Conservation (phyloP, 2,888 invertebrate genomes). For the Tetrapedia diversipes region DNA sequence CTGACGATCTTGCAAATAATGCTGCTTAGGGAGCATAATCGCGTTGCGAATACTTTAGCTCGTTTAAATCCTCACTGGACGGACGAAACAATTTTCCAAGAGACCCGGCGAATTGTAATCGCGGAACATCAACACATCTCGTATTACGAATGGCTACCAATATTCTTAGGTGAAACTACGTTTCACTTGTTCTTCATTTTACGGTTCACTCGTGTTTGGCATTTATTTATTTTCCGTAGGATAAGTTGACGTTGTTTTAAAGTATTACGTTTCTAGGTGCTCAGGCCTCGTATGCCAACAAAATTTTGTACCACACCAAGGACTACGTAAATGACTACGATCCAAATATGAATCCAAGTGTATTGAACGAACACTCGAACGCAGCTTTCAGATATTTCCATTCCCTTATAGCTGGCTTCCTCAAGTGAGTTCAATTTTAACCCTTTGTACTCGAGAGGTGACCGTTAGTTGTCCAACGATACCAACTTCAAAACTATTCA, state of each 20-base stretch:
- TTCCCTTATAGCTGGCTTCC: slow-evolving; percentile 87
- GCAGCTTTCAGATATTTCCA: slow-evolving; percentile 91
- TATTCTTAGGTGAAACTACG: slow-evolving; percentile 87
- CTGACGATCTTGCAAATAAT: slow-evolving; percentile 89
- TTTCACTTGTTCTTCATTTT: too few species aligned
- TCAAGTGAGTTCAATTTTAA: slow-evolving; percentile 85
- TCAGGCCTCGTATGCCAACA: slow-evolving; percentile 86
- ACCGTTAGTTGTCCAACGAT: too few species aligned
- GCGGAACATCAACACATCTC: slow-evolving; percentile 91
- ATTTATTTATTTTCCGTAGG: too few species aligned
- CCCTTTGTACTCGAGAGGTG: too few species aligned
- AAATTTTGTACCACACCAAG: slow-evolving; percentile 86
- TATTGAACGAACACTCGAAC: slow-evolving; percentile 88
- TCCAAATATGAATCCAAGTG: slow-evolving; percentile 86
- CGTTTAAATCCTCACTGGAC: slow-evolving; percentile 89
- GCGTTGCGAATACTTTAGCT: slow-evolving; percentile 86
- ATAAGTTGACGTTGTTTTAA: too few species aligned
- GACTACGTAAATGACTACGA: slow-evolving; percentile 88
- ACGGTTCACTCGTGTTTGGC: too few species aligned
- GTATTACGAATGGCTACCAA: slow-evolving; percentile 92
- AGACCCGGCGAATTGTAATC: slow-evolving; percentile 88
- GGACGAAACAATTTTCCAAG: slow-evolving; percentile 89
- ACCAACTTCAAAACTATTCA: too few species aligned
- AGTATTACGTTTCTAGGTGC: slow-evolving; percentile 80
- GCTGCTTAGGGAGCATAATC: slow-evolving; percentile 92